phyloP scores from a whole-genome alignment of 2,113 vertebrate genomes.

The Boleophthalmus pectinirostris region DNA sequence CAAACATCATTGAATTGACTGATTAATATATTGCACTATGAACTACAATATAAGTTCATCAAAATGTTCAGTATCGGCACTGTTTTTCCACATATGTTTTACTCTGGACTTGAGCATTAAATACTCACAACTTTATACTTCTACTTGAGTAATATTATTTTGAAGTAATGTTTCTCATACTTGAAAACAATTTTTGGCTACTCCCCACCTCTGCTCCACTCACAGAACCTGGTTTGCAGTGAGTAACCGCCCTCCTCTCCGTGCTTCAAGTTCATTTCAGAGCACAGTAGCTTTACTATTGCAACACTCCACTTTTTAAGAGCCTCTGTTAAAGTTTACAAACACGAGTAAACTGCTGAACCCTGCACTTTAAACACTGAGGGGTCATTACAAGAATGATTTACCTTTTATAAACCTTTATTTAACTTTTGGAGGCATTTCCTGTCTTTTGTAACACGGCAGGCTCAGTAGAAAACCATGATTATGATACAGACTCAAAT shows the following conservation, averaged over 20 bases:
- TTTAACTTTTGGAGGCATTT: neutral
- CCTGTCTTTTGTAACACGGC: neutral
- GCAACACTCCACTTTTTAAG: neutral
- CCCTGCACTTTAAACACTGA: neutral
- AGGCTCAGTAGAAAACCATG: too few species aligned
- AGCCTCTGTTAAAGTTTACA: neutral
- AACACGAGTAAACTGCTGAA: neutral
- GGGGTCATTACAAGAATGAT: neutral
- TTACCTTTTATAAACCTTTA: neutral
- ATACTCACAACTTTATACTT: too few species aligned
- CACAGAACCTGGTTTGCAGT: neutral
- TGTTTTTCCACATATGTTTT: too few species aligned
- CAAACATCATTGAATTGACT: too few species aligned
- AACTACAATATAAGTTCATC: too few species aligned
- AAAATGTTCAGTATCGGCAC: too few species aligned
- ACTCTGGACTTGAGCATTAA: too few species aligned
- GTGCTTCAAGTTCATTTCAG: neutral
- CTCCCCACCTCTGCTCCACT: neutral
- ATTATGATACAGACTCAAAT: too few species aligned
- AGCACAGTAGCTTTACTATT: neutral
- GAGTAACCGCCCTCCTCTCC: neutral
- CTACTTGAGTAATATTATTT: too few species aligned
- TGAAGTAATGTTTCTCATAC: too few species aligned
- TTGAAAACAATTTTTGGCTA: too few species aligned
- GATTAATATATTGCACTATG: too few species aligned